Evolutionary conservation across 1,140 invertebrate species (phyloP), one percentile per base, ranked within the genome.

Genomic region (Catajapyx aquilonaris): DNA sequence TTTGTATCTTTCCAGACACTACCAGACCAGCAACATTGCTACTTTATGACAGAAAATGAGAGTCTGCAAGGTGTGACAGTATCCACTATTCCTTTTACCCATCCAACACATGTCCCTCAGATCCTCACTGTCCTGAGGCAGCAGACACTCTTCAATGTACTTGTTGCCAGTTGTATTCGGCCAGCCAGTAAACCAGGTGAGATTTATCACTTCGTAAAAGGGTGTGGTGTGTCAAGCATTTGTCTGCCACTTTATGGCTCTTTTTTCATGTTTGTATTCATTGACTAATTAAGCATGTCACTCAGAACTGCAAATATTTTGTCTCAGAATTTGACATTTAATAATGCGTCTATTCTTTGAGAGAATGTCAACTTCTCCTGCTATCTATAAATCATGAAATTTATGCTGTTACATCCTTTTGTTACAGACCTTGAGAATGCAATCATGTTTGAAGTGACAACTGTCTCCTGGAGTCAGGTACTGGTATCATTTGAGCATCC

Each of bases 401-500:
- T n/a, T n/a, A n/a, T n/a, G n/a, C n/a, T n/a, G n/a, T n/a, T n/a
- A n/a, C n/a, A n/a, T n/a, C n/a, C n/a, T n/a, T n/a, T n/a, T n/a
- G n/a, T n/a, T n/a, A n/a, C 42, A 54, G 81, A 84, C 52, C 55
- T 78, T 16, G 79, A 85, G 43, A 74, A 69, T 41, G 71, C 78
- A 21, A 69, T 83, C 2, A 87, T 91, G 63, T 78, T 94, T 52
- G 88, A 96, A 61, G 70, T 94, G 42, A 86, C 74, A 45, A 80
- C 86, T 4, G 57, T 90, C 2, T 87, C 84, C 1, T 79, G 77
- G 63, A 74, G 85, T 38, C 81, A 86, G 52, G 72, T 96, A 36
- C 81, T 78, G 11, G 70, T 95, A 3, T 79, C 81, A 20, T 71
- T 96, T 53, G 86, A 94, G 53, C 86, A 95, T 62, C 88, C 88